Evolutionary conservation across 1,140 invertebrate genomes (phyloP).

Genomic region (Coboldia fuscipes): DNA sequence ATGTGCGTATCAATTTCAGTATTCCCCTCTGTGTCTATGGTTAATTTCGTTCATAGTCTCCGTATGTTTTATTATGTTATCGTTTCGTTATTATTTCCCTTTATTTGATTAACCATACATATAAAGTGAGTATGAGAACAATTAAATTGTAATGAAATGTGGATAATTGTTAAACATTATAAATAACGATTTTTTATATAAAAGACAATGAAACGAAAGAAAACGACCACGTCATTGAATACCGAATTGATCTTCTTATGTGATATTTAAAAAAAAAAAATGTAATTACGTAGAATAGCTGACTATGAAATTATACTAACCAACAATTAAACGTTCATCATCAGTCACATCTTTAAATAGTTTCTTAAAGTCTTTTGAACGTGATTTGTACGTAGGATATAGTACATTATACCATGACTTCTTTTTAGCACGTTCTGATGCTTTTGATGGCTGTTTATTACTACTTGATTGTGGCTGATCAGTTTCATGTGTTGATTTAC

Average conservation of each 20-base stretch:
- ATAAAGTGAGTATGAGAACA: no score
- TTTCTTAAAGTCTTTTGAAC: conserved; percentile 77
- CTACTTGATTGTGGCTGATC: neutral
- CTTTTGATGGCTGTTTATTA: conserved; percentile 14
- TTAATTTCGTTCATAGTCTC: no score
- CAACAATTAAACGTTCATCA: conserved; percentile 80
- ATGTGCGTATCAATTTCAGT: no score
- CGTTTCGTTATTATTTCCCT: no score
- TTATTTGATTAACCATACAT: no score
- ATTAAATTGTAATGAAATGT: no score
- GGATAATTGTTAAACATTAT: no score
- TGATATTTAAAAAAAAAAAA: conserved; percentile 3
- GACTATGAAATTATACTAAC: conserved; percentile 30
- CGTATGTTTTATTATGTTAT: no score
- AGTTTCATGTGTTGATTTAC: neutral
- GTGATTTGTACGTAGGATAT: conserved; percentile 83
- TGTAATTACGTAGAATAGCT: neutral
- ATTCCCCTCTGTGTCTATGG: no score
- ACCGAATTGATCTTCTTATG: no score
- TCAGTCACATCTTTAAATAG: conserved; percentile 80
- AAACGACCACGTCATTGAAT: no score
- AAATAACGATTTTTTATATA: neutral
- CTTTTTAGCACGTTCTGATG: conserved; percentile 36
- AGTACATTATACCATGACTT: conserved; percentile 75
- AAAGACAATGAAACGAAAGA: conserved; percentile 3